A percentile compares a stretch with the other conserved stretches of the same genome.
Conservation (phyloP, 2,888 invertebrate species). For the Lamellibrachia columna region DNA sequence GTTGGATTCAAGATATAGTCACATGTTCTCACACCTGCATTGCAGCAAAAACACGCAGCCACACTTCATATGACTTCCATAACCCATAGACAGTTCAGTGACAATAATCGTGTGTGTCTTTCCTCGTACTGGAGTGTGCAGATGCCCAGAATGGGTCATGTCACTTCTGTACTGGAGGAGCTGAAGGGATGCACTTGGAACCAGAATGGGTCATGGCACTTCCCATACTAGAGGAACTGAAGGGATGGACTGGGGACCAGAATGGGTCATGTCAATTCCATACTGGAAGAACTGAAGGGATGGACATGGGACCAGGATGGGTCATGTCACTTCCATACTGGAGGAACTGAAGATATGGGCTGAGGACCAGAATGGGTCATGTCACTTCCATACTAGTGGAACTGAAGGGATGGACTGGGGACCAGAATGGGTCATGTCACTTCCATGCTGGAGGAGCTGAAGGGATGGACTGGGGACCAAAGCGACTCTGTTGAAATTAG, state of each 20-base stretch:
- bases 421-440: neutral
- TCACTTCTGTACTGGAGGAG: neutral
- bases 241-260: too few relatives aligned
- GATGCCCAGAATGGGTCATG: neutral
- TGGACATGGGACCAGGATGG: neutral
- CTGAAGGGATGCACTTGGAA: neutral
- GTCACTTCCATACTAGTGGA: neutral
- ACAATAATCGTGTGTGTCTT: neutral
- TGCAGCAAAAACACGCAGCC: too few relatives aligned
- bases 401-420: neutral
- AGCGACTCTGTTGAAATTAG: neutral
- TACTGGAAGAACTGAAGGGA: neutral
- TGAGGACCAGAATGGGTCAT: neutral
- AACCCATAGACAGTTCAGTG: too few relatives aligned
- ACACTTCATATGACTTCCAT: too few relatives aligned
- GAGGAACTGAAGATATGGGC: neutral
- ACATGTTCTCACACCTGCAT: too few relatives aligned
- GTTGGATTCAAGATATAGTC: too few relatives aligned
- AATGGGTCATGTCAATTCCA: neutral
- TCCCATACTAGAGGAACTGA: neutral
- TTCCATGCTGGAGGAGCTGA: neutral
- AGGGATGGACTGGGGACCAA: neutral
- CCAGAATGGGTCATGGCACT: neutral
- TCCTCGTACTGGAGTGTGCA: neutral
- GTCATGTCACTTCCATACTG: neutral